Conservation (phyloP, 2,797 vertebrate genomes). For the Craterocephalus amniculus region DNA sequence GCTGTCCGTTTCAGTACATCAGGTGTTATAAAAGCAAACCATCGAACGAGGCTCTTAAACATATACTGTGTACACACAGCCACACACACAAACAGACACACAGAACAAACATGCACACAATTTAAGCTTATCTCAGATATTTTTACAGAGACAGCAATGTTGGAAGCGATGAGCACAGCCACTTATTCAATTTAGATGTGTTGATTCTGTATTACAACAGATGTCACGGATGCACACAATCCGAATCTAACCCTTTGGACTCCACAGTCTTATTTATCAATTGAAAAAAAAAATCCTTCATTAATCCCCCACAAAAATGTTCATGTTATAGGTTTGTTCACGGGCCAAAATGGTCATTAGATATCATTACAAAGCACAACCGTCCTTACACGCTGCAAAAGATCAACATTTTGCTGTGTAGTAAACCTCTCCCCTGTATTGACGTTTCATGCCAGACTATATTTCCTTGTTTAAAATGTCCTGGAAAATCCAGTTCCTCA, state of each 20-base stretch:
- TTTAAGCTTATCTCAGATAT: slow-evolving; percentile 8
- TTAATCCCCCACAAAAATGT: neutral
- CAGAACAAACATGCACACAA: neutral
- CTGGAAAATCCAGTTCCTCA: no score
- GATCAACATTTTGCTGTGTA: no score
- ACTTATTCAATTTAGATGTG: slow-evolving; percentile 24
- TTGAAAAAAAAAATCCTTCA: neutral
- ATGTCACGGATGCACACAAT: slow-evolving; percentile 3
- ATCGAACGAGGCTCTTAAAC: slow-evolving; percentile 43
- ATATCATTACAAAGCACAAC: neutral
- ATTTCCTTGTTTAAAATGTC: no score
- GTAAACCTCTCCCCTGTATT: no score
- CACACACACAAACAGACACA: neutral
- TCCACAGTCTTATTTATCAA: slow-evolving; percentile 7
- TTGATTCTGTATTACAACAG: slow-evolving; percentile 11
- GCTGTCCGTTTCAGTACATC: slow-evolving; percentile 61
- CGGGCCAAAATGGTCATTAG: neutral
- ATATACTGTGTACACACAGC: slow-evolving; percentile 13
- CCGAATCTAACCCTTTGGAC: neutral
- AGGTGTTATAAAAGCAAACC: slow-evolving; percentile 60
- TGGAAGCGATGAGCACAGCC: neutral
- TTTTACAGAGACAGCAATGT: slow-evolving; percentile 1
- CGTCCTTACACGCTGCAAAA: no score
- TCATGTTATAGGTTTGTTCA: neutral
- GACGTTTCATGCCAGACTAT: no score